Evolutionary conservation across 2,113 vertebrate species (phyloP).

Genomic region (Anhinga anhinga): DNA sequence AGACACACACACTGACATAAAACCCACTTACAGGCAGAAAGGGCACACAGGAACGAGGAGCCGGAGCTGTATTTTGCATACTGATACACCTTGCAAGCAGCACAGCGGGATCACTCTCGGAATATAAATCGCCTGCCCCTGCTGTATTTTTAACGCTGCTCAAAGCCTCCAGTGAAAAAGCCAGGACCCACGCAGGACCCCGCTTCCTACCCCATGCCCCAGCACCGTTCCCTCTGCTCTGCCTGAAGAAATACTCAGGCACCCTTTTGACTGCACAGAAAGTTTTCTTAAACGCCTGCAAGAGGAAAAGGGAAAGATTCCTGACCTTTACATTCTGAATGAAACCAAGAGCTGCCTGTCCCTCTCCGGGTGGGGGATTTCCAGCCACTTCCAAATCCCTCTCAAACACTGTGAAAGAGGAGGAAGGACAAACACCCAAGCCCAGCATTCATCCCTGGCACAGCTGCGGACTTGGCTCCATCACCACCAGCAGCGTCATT

Average conservation of each 20-base stretch:
- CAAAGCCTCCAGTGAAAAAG: background rate
- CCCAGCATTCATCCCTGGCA: background rate
- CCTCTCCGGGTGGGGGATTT: background rate
- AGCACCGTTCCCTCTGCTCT: background rate
- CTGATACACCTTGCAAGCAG: background rate
- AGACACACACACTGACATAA: background rate
- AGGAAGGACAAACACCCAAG: background rate
- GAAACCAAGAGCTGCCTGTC: background rate
- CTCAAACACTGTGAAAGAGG: background rate
- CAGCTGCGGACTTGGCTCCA: background rate
- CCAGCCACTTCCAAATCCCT: background rate
- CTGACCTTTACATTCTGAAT: background rate
- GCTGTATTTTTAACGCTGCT: background rate
- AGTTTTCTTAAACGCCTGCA: background rate
- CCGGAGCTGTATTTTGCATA: background rate
- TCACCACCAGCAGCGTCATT: background rate
- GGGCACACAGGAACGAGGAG: background rate
- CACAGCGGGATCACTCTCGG: background rate
- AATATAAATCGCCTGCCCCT: background rate
- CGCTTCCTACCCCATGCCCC: background rate
- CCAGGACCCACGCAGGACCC: background rate
- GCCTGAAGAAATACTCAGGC: background rate
- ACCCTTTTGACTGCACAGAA: background rate
- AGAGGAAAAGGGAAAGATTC: background rate
- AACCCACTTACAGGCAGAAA: background rate